Evolutionary conservation across 2,113 vertebrate species (phyloP), one percentile per base, ranked within the genome.

Genomic region (Ceyx melanurus): DNA sequence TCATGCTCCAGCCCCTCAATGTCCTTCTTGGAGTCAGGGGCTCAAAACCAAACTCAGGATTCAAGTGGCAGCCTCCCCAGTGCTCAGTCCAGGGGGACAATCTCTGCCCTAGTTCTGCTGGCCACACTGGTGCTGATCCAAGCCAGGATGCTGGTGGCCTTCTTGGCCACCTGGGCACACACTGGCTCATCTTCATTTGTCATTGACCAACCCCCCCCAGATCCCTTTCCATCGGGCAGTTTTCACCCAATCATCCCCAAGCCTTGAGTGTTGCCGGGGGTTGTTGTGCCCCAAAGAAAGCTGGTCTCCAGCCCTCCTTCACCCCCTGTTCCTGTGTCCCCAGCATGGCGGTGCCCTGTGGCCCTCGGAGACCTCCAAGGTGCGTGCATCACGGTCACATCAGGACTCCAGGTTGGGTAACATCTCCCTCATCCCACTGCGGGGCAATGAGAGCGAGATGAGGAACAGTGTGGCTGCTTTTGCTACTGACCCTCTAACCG

Each of bases 371-470:
- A 96, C 97, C 75, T 95, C 97, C 31, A 96, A 94, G 78, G 83
- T 66, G n/a, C 97, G 98, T 1, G 96, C 88, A 7, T 97, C 95
- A 11, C 98, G 98, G 21, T 50, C 64, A 1, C 95, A 88, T 42
- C 96, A 97, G 26, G 98, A 99, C 43, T 73, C 98, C 76, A 98
- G 98, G 83, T 96, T 99, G 65, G 98, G 99, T 96, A 99, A 98
- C 45, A 96, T 99, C 82, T 99, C 99, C 3, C 97, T 99, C 93
- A 99, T 99, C 92, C 99, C 99, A 0, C 97, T 99, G 86, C 98
- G 99, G 16, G 99, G 99, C 97, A 98, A 94, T 61, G 99, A 99
- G 96, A 99, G 98, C 15, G 99, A 99, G 95, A 99, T 99, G 98
- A 98, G 99, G 97, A 99, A 97, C 97, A 99, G 99, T 33, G 98